Conservation (phyloP, 2,113 vertebrate genomes). For the Echinops telfairi region DNA sequence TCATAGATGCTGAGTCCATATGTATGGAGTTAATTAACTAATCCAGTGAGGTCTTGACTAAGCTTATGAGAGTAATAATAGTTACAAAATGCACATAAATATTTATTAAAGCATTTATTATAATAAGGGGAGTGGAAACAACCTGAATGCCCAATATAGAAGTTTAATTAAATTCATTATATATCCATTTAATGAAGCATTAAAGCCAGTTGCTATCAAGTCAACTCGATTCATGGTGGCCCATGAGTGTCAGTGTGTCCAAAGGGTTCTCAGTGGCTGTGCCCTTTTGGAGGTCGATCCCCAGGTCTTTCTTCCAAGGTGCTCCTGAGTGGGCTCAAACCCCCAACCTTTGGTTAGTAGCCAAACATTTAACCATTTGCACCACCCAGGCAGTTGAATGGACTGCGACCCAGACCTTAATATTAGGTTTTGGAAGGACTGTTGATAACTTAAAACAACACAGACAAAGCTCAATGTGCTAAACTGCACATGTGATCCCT, state of each 20-base stretch:
- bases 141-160: conserved; percentile 10
- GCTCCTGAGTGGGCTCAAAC: neutral
- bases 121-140: neutral
- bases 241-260: neutral
- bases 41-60: conserved; percentile 37
- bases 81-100: neutral
- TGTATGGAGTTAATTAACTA: neutral
- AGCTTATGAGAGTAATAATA: conserved; percentile 13
- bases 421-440: neutral
- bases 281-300: neutral
- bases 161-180: conserved; percentile 8
- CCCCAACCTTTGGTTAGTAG: neutral
- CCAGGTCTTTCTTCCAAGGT: neutral
- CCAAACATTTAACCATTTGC: neutral
- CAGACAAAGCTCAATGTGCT: conserved; percentile 5
- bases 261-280: neutral
- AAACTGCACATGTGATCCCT: neutral
- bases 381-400: neutral
- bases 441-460: neutral
- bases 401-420: conserved; percentile 15
- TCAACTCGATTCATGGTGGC: neutral
- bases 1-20: neutral
- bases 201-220: neutral
- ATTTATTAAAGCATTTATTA: conserved; percentile 19
- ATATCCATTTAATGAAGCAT: neutral